These are phyloP conservation scores for Baccha elongata DNA, from an alignment of 2,888 invertebrate genomes.

Conservation along the genomic window DNA sequence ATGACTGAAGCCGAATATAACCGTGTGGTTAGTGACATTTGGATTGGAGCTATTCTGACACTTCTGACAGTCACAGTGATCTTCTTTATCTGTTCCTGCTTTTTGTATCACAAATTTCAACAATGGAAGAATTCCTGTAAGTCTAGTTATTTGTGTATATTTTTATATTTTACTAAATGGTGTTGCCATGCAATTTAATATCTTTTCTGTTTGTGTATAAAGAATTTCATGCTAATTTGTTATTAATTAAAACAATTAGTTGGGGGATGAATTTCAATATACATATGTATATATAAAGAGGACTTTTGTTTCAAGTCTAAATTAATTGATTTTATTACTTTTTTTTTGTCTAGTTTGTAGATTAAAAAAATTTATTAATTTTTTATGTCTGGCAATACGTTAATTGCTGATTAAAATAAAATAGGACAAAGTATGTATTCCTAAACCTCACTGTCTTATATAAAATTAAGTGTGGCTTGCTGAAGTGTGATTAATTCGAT, in stretches of 20 bases:
- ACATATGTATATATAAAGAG: not conserved
- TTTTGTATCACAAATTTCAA: slow-evolving; percentile 86
- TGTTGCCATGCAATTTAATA: slow-evolving; percentile 34
- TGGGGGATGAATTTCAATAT: slow-evolving; percentile 10
- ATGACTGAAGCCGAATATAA: slow-evolving; percentile 83
- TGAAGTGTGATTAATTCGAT: no score
- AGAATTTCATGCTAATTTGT: slow-evolving; percentile 48
- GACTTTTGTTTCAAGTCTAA: slow-evolving; percentile 21
- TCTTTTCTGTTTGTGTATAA: not conserved
- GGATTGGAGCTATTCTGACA: slow-evolving; percentile 86
- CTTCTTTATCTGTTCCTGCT: slow-evolving; percentile 86
- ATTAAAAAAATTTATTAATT: not conserved
- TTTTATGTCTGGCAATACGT: not conserved
- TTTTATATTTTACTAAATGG: not conserved
- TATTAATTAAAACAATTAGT: slow-evolving; percentile 56
- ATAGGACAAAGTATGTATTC: not conserved
- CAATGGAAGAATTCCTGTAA: slow-evolving; percentile 86
- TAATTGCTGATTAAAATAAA: not conserved
- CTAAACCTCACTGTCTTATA: no score
- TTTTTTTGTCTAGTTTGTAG: not conserved
- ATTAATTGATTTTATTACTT: slow-evolving; percentile 40
- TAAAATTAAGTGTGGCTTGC: no score
- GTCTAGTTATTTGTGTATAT: slow-evolving; percentile 74
- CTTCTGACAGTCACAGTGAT: slow-evolving; percentile 85
- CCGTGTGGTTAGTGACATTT: slow-evolving; percentile 85